Evolutionary conservation across 1,140 invertebrate genomes (phyloP), one percentile per base, ranked within the genome.

Genomic region (Caenorhabditis briggsae): DNA sequence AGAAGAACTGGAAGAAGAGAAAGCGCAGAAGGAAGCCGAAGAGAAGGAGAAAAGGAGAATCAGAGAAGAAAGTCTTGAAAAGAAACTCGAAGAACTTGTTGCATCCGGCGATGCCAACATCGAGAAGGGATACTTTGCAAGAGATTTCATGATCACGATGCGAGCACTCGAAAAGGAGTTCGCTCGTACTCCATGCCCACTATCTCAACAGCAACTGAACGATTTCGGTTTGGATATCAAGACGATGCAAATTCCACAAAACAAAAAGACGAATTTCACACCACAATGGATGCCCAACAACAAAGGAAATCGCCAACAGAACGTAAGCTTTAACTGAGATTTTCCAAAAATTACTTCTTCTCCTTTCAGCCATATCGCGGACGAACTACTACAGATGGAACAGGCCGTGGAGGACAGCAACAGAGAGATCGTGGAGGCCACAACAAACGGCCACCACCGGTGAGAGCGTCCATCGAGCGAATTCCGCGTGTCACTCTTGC

Each of bases 221-320:
- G 70, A 78, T 25, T 78, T 78, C 70, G 70, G 46, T 5, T 25
- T 78, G 20, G 70, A 78, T 12, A 50, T 78, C n/a, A 78, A 78
- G n/a, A 78, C 70, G 46, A 78, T 78, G 70, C 46, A 20, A 50
- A n/a, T 78, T 11, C 8, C 70, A 20, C 33, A 33, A 33, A 46
- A 78, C n/a, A 78, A 78, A n/a, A 78, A 78, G n/a, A 46, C 70
- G 5, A 78, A 78, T 14, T 78, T 78, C 70, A 78, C 70, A 23
- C 70, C 70, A 12, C 48, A 78, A 46, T 78, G 70, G 70, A 46
- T 61, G 7, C 20, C 46, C 2, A 48, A 48, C 43, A 78, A 50
- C 9, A n/a, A n/a, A 46, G 65, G 70, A 78, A 43, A 23, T 12
- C 70, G 70, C 12, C 43, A 78, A 14, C 43, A 43, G 18, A 7